A percentile compares a stretch with the other conserved stretches of the same genome.
These are phyloP conservation scores for Triops cancriformis DNA, from an alignment of 1,140 invertebrate species.

Conservation along the genomic window DNA sequence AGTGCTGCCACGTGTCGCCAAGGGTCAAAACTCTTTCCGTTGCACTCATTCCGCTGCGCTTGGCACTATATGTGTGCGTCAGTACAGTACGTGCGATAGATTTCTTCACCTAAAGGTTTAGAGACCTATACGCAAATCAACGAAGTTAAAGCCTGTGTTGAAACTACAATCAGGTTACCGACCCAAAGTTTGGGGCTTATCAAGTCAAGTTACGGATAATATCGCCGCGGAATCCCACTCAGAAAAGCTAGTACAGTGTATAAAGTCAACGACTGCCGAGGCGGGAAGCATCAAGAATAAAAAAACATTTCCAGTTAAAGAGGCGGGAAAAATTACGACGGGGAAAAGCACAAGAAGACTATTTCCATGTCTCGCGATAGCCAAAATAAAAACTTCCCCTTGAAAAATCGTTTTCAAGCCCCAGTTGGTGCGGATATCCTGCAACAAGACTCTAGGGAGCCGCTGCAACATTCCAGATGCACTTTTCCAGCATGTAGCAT, in stretches of 20 bases:
- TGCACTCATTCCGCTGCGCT: not conserved
- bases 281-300: not conserved
- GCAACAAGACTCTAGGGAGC: constrained; percentile 1
- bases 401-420: not conserved
- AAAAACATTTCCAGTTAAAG: not conserved
- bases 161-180: not conserved
- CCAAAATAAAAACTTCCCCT: not conserved
- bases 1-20: constrained; percentile 11
- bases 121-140: not conserved
- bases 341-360: not conserved
- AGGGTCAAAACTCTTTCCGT: not conserved
- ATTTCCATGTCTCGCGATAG: not conserved
- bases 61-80: not conserved
- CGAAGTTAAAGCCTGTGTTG: not conserved
- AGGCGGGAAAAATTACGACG: not conserved
- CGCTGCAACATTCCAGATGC: not conserved
- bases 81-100: not conserved
- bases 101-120: not conserved
- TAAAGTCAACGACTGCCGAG: not conserved
- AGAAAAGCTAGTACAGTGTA: not conserved
- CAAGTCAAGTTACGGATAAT: not conserved
- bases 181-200: not conserved
- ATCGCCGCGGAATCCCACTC: not conserved
- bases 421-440: constrained; percentile 9
- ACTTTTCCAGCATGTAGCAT: not conserved